These are phyloP conservation scores for Smithornis capensis DNA, from an alignment of 2,113 vertebrate genomes.

Conservation along the genomic window DNA sequence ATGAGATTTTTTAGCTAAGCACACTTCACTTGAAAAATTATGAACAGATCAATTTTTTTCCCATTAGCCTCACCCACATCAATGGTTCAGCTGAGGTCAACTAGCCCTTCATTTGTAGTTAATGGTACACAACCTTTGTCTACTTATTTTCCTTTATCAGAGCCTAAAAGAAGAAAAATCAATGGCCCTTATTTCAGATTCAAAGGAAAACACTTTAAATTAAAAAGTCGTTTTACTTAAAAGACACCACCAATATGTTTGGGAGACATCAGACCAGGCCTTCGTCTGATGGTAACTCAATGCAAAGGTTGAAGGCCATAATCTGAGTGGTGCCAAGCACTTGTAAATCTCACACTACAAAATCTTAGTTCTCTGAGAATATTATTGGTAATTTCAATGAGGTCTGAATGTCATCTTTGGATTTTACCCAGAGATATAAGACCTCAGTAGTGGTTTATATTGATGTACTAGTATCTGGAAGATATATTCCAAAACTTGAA, in stretches of 20 bases:
- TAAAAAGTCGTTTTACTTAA: slow-evolving; percentile 48
- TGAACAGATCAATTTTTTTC: slow-evolving; percentile 66
- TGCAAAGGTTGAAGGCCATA: not conserved
- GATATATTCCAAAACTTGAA: not conserved
- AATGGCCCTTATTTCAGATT: slow-evolving; percentile 55
- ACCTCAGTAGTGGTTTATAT: not conserved
- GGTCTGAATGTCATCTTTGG: not conserved
- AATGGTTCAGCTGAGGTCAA: slow-evolving; percentile 50
- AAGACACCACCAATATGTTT: not conserved
- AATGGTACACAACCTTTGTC: slow-evolving; percentile 39
- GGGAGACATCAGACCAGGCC: not conserved
- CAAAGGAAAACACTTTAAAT: slow-evolving; percentile 63
- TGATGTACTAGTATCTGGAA: not conserved
- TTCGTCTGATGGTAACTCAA: not conserved
- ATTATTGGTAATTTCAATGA: not conserved
- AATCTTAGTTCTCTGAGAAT: not conserved
- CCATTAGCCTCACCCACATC: slow-evolving; percentile 59
- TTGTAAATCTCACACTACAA: not conserved
- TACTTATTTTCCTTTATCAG: slow-evolving; percentile 37
- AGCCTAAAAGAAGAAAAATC: slow-evolving; percentile 50
- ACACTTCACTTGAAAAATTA: slow-evolving; percentile 62
- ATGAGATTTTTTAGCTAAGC: slow-evolving; percentile 61
- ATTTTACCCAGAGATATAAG: not conserved
- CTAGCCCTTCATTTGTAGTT: slow-evolving; percentile 47
- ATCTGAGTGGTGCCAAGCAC: not conserved